Evolutionary conservation across 2,888 invertebrate species (phyloP).

Genomic region (Netelia inedita): DNA sequence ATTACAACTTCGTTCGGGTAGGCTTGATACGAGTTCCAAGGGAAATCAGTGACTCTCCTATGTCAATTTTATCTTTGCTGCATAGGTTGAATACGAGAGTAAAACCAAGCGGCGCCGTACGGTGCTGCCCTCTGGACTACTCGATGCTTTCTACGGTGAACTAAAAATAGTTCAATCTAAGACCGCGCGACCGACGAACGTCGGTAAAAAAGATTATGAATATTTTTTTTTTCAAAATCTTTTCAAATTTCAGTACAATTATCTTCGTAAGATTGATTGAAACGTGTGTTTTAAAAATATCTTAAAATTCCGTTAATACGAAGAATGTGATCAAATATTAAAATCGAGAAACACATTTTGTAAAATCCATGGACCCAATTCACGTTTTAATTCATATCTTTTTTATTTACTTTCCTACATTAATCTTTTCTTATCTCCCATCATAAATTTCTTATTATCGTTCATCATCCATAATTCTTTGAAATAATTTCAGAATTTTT

Average conservation of each 20-base stretch:
- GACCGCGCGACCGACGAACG: no score
- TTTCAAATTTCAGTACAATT: no score
- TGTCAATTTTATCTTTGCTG: background rate
- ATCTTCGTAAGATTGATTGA: no score
- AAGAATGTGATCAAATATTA: no score
- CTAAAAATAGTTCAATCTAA: background rate
- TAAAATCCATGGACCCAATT: no score
- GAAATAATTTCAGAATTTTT: background rate
- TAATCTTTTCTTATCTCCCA: background rate
- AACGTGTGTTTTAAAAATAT: no score
- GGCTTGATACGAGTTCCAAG: background rate
- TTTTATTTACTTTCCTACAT: no score
- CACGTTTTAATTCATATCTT: no score
- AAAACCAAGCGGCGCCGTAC: background rate
- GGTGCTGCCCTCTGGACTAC: background rate
- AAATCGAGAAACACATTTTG: no score
- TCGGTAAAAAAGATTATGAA: no score
- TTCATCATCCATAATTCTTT: background rate
- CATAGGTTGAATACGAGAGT: background rate
- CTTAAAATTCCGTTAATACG: no score
- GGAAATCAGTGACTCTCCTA: background rate
- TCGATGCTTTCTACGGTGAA: background rate
- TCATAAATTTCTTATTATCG: background rate
- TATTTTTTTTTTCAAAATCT: no score
- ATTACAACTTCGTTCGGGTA: background rate